phyloP scores from a whole-genome alignment of 2,113 vertebrate genomes.

The Entomyzon cyanotis region DNA sequence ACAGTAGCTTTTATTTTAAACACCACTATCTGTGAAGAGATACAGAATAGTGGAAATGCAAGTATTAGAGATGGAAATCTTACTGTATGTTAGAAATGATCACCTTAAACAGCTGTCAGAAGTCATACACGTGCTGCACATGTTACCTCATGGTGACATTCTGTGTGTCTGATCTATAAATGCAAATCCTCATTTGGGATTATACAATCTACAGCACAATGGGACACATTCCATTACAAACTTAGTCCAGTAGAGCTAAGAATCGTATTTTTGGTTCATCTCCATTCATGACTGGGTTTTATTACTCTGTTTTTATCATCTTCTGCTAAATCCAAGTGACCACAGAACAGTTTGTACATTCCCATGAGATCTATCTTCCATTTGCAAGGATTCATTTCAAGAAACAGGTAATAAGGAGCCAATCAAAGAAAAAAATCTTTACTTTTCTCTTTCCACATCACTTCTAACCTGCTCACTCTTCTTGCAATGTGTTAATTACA shows the following conservation, averaged over 20 bases:
- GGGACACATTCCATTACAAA: neutral
- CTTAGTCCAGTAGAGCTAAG: neutral
- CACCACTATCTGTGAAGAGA: neutral
- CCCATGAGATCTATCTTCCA: neutral
- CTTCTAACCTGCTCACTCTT: neutral
- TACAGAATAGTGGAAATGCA: neutral
- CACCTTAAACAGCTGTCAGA: neutral
- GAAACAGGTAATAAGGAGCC: neutral
- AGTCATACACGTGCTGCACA: rapidly evolving
- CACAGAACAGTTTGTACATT: neutral
- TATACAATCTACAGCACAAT: neutral
- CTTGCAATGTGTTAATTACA: neutral
- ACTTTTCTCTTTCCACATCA: neutral
- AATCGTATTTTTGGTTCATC: neutral
- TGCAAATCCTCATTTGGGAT: neutral
- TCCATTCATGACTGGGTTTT: neutral
- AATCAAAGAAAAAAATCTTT: neutral
- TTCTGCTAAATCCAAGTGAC: neutral
- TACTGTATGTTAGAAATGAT: neutral
- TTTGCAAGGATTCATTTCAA: neutral
- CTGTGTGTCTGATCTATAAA: neutral
- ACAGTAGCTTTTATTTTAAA: neutral
- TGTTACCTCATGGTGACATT: neutral
- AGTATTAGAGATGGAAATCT: neutral
- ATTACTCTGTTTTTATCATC: neutral